A percentile compares a stretch with the other conserved stretches of the same genome.
Conservation (phyloP, 2,797 vertebrate genomes). For the Sorex maritimensis region DNA sequence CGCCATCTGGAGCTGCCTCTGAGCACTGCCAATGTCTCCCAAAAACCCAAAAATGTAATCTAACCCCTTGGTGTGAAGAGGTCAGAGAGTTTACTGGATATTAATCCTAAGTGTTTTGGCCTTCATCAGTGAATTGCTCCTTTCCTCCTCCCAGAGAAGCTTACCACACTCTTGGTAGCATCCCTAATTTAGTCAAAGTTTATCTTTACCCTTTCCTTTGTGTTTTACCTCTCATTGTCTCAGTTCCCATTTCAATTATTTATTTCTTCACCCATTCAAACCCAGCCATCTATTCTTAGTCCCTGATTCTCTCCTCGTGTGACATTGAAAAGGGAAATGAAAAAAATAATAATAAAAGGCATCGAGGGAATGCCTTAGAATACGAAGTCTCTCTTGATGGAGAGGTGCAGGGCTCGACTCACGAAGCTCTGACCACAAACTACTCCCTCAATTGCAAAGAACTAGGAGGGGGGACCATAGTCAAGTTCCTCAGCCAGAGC, state of each 20-base stretch:
- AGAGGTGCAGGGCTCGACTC: conserved; percentile 31
- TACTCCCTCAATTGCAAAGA: no score
- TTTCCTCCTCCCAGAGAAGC: no score
- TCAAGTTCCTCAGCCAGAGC: no score
- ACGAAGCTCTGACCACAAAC: neutral
- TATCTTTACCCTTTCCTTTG: no score
- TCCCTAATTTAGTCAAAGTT: no score
- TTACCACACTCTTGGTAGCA: no score
- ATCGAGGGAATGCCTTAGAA: neutral
- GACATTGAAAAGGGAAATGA: neutral
- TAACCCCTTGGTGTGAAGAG: conserved; percentile 52
- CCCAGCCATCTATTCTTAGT: neutral
- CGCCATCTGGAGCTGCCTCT: no score
- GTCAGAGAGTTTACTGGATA: conserved; percentile 11
- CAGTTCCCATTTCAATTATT: neutral
- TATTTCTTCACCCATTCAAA: conserved; percentile 45
- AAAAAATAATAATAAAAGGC: neutral
- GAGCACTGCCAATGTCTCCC: no score
- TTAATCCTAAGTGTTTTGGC: no score
- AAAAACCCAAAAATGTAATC: neutral
- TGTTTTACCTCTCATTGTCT: no score
- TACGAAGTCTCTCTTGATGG: neutral
- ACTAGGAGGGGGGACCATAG: no score
- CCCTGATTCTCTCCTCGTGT: neutral
- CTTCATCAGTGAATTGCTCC: no score